Conservation (phyloP, 2,113 vertebrate species). For the Alethe diademata region DNA sequence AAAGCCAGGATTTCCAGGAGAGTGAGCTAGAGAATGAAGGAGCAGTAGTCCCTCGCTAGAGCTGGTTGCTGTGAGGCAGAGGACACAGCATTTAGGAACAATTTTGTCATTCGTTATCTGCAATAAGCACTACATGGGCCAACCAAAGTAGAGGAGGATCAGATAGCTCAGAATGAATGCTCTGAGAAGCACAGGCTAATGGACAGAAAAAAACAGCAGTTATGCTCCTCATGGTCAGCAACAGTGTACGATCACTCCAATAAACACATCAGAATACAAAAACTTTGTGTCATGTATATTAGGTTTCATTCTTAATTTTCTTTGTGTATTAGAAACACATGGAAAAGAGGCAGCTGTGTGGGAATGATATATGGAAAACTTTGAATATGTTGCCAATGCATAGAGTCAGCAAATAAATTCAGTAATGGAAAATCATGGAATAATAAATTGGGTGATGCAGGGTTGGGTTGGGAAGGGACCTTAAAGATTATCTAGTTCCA, state of each 20-base stretch:
- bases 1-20: neutral
- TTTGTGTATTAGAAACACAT: neutral
- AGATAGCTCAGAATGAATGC: neutral
- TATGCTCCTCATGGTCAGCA: neutral
- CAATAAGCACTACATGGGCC: neutral
- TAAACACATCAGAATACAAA: neutral
- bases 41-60: neutral
- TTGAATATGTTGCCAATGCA: neutral
- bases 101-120: neutral
- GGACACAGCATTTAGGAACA: neutral
- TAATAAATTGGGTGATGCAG: neutral
- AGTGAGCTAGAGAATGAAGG: neutral
- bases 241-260: neutral
- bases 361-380: neutral
- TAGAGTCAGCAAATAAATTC: neutral
- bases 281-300: neutral
- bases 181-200: neutral
- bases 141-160: neutral
- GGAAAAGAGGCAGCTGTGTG: neutral
- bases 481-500: neutral
- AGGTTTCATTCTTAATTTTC: neutral
- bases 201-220: neutral
- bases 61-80: neutral
- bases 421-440: neutral
- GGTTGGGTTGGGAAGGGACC: neutral